Evolutionary conservation across 2,888 invertebrate species (phyloP).

Genomic region (Orthosia cruda): DNA sequence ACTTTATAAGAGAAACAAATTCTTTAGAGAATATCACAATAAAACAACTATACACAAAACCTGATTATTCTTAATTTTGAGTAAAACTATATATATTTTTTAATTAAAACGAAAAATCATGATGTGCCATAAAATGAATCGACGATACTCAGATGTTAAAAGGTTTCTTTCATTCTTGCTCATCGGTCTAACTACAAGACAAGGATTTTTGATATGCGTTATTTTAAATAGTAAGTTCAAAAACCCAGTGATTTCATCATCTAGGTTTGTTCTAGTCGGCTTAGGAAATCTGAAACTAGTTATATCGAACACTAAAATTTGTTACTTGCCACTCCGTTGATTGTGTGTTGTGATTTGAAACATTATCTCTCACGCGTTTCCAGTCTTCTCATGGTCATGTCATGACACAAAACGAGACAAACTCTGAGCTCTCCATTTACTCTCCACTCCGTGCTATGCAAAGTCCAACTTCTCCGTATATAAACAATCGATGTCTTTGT

Average conservation of each 20-base stretch:
- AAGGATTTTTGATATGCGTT: background rate
- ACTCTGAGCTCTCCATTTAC: conserved; percentile 11
- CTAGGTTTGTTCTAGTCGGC: background rate
- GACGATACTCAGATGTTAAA: background rate
- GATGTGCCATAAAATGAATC: background rate
- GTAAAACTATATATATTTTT: too few species aligned
- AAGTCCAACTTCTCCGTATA: conserved; percentile 60
- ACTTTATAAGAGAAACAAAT: too few species aligned
- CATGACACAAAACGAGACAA: background rate
- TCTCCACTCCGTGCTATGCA: conserved; percentile 7
- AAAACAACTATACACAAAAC: too few species aligned
- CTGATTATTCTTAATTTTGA: too few species aligned
- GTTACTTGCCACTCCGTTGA: background rate
- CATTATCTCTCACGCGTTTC: too few species aligned
- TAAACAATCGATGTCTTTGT: conserved; percentile 66
- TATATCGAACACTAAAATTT: background rate
- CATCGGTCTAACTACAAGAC: background rate
- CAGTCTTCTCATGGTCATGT: background rate
- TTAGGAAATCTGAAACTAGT: background rate
- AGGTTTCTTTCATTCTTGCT: background rate
- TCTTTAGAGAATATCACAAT: too few species aligned
- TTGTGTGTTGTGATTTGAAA: too few species aligned
- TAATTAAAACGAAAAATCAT: too few species aligned
- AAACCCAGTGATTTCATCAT: background rate
- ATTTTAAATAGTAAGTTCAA: background rate